Evolutionary conservation across 1,140 invertebrate species (phyloP).

Genomic region (Solenopsis invicta): DNA sequence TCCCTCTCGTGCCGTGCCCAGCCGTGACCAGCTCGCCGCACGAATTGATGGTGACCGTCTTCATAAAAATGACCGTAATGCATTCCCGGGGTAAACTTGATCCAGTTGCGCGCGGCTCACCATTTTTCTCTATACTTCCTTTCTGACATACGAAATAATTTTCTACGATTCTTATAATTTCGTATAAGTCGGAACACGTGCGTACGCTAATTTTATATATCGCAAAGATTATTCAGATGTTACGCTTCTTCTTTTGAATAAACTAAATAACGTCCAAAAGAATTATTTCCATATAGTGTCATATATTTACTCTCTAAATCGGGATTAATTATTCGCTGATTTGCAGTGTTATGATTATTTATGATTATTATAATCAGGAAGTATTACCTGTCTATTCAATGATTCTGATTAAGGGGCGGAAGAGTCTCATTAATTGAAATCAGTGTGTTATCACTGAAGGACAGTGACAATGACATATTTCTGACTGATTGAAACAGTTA

Average conservation of each 20-base stretch:
- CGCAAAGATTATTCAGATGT: background rate
- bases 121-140: constrained; percentile 31
- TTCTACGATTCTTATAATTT: no score
- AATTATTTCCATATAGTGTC: constrained; percentile 16
- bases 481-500: no score
- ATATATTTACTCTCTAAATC: background rate
- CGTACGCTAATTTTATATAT: background rate
- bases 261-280: background rate
- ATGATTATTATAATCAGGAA: no score
- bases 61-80: constrained; percentile 77
- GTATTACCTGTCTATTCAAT: no score
- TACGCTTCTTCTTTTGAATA: no score
- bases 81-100: constrained; percentile 68
- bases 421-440: no score
- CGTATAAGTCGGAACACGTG: no score
- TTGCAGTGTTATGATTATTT: background rate
- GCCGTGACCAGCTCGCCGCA: constrained; percentile 67
- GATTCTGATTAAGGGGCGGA: no score
- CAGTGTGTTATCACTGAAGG: no score
- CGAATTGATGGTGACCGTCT: constrained; percentile 78
- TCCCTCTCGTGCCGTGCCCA: constrained; percentile 65
- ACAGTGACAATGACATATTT: no score
- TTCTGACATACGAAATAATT: constrained; percentile 18
- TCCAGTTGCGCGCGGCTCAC: constrained; percentile 18
- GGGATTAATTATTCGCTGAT: background rate